Percentiles rank a stretch among this genome's conserved stretches.
These are phyloP conservation scores for Hipposideros larvatus DNA, from an alignment of 2,797 vertebrate species.

Conservation along the genomic window DNA sequence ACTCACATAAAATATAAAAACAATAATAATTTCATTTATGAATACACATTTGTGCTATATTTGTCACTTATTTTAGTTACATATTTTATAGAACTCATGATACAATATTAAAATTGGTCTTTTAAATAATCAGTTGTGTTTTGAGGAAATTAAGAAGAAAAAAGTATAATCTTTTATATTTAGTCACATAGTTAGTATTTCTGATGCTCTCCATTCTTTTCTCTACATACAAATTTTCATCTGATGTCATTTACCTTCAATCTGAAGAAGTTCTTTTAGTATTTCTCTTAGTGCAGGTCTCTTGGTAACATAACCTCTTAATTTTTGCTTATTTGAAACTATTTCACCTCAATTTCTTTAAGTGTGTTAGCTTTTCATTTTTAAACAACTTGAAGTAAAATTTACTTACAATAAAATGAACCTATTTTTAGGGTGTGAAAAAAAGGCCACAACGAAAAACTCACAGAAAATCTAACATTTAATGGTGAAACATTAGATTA, in stretches of 20 bases:
- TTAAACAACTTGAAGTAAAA: background rate
- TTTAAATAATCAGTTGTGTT: background rate
- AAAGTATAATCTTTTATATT: background rate
- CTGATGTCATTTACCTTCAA: background rate
- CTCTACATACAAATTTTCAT: background rate
- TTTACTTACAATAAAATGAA: background rate
- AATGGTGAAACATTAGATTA: background rate
- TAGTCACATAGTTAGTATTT: background rate
- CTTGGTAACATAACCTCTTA: background rate
- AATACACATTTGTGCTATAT: background rate
- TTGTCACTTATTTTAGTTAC: constrained; percentile 20
- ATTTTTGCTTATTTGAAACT: constrained; percentile 22
- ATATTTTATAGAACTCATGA: background rate
- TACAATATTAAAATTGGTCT: background rate
- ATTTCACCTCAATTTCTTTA: background rate
- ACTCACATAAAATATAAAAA: background rate
- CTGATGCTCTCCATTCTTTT: background rate
- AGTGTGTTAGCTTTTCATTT: background rate
- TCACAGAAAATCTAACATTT: background rate
- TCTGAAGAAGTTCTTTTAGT: background rate
- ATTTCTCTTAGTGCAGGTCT: background rate
- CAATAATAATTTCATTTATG: background rate
- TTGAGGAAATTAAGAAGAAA: constrained; percentile 41
- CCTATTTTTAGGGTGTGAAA: background rate
- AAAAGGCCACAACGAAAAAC: background rate